phyloP scores from a whole-genome alignment of 2,888 invertebrate genomes.

The Barypeithes pellucidus region DNA sequence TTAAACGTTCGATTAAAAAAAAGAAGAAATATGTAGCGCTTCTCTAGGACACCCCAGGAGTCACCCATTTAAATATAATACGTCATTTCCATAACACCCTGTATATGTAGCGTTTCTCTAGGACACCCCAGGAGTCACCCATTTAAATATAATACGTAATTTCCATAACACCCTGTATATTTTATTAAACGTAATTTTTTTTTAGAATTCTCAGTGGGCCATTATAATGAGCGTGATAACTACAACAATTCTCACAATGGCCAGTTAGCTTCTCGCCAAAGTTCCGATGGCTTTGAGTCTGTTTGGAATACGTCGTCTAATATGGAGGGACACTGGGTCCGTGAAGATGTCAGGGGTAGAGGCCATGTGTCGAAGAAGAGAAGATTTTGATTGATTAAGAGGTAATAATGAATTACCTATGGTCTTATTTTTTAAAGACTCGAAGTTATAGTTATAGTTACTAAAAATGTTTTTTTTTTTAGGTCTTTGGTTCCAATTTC shows the following conservation, averaged over 20 bases:
- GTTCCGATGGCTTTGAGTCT: conserved; percentile 5
- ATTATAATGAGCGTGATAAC: conserved; percentile 10
- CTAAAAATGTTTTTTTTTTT: neutral
- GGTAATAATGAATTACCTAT: neutral
- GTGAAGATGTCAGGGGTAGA: conserved; percentile 17
- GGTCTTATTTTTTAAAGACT: neutral
- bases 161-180: no score
- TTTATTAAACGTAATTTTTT: no score
- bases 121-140: no score
- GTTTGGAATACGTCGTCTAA: conserved; percentile 1
- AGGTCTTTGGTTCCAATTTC: neutral
- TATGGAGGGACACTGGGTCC: conserved; percentile 27
- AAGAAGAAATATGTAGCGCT: no score
- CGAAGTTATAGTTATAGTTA: neutral
- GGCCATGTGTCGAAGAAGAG: conserved; percentile 7
- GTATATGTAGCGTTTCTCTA: no score
- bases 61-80: no score
- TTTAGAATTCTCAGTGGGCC: neutral
- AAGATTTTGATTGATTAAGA: conserved; percentile 13
- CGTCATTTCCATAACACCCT: no score
- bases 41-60: no score
- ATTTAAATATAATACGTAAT: no score
- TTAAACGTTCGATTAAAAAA: no score
- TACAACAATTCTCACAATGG: neutral
- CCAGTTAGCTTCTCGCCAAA: neutral